Percentiles rank a stretch among this genome's conserved stretches.
Evolutionary conservation across 2,797 vertebrate species (phyloP).

Genomic region (Holocentrus rufus): DNA sequence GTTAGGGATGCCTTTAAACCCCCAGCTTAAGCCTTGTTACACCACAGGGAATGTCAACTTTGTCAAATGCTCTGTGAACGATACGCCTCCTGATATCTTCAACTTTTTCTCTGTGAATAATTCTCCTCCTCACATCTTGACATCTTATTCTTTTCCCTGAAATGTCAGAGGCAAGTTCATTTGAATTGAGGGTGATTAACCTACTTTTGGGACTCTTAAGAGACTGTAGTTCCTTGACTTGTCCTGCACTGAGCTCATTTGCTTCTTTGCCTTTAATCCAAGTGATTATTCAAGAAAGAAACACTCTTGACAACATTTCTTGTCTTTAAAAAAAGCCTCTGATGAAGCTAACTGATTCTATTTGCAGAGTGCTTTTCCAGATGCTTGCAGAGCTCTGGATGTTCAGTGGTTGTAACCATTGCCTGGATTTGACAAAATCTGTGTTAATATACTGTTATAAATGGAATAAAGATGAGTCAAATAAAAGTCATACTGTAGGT

Average conservation of each 20-base stretch:
- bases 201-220: neutral
- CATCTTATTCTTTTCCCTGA: neutral
- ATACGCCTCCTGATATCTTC: slow-evolving; percentile 35
- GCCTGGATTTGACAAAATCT: neutral
- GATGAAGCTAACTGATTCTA: slow-evolving; percentile 61
- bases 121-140: neutral
- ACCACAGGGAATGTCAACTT: slow-evolving; percentile 62
- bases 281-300: slow-evolving; percentile 40
- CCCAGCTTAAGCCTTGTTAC: slow-evolving; percentile 64
- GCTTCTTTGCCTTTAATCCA: slow-evolving; percentile 19
- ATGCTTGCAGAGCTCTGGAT: slow-evolving; percentile 5
- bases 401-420: neutral
- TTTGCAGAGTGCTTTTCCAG: slow-evolving; percentile 43
- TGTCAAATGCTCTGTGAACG: slow-evolving; percentile 52
- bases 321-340: slow-evolving; percentile 50
- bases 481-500: slow-evolving; percentile 50
- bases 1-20: slow-evolving; percentile 65
- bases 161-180: neutral
- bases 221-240: neutral
- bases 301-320: slow-evolving; percentile 10
- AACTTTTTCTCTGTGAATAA: slow-evolving; percentile 9
- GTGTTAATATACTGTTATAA: neutral
- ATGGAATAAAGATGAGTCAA: neutral
- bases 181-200: neutral
- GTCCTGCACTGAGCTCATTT: neutral